phyloP scores from a whole-genome alignment of 2,113 vertebrate species.

The Syrrhaptes paradoxus region DNA sequence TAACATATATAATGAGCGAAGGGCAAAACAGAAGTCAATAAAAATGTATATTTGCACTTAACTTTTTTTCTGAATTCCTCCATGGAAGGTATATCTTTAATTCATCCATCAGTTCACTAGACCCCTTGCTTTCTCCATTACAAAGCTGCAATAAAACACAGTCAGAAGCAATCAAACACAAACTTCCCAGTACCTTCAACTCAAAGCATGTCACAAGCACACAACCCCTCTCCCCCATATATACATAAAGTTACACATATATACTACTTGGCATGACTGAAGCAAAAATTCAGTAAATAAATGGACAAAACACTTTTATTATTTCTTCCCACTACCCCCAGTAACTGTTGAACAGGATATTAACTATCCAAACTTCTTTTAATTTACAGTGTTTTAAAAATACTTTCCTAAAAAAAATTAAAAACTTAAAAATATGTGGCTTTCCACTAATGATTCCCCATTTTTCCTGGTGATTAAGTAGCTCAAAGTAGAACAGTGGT shows the following conservation, averaged over 20 bases:
- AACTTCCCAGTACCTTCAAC: neutral
- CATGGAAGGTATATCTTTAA: neutral
- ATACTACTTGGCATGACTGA: neutral
- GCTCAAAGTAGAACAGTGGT: neutral
- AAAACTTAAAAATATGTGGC: neutral
- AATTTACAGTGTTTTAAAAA: neutral
- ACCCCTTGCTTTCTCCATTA: neutral
- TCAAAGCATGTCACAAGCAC: neutral
- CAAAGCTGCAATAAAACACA: neutral
- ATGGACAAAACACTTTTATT: neutral
- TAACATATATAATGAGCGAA: neutral
- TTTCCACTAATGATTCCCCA: neutral
- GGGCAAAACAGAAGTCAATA: neutral
- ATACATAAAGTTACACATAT: neutral
- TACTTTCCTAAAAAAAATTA: neutral
- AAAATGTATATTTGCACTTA: neutral
- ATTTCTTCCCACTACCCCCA: neutral
- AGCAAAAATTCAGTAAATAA: neutral
- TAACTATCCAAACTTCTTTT: neutral
- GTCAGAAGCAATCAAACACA: neutral
- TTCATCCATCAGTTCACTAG: neutral
- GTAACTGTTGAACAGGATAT: neutral
- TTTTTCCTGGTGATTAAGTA: neutral
- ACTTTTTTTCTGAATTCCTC: neutral
- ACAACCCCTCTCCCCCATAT: no score